Evolutionary conservation across 2,888 invertebrate genomes (phyloP).

Genomic region (Ecdyonurus torrentis): DNA sequence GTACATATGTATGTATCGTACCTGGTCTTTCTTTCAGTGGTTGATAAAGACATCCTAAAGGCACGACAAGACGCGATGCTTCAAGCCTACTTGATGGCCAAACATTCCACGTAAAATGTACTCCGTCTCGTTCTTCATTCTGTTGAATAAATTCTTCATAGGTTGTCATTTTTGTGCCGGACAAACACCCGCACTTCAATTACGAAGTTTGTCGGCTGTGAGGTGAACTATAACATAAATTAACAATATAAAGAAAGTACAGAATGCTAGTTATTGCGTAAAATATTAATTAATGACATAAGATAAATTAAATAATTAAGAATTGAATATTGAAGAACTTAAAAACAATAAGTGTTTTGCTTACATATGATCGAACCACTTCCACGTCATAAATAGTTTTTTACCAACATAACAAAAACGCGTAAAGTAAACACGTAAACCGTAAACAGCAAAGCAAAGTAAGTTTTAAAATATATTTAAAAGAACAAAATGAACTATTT

Average conservation of each 20-base stretch:
- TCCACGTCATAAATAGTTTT: neutral
- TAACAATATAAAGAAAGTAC: neutral
- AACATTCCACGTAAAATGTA: conserved; percentile 96
- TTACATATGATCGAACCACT: neutral
- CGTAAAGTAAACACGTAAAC: too few relatives aligned
- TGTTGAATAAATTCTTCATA: conserved; percentile 95
- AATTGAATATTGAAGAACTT: neutral
- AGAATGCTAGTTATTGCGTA: neutral
- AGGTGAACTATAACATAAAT: neutral
- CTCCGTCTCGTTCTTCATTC: conserved; percentile 93
- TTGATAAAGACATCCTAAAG: conserved; percentile 86
- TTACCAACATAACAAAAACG: neutral
- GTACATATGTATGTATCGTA: too few relatives aligned
- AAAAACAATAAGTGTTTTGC: neutral
- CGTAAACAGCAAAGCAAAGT: too few relatives aligned
- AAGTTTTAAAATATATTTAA: too few relatives aligned
- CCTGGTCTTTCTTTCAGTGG: conserved; percentile 78
- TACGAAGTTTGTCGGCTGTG: neutral
- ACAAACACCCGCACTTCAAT: neutral
- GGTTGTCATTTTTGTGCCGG: conserved; percentile 47
- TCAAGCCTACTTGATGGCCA: conserved; percentile 96
- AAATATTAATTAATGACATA: neutral
- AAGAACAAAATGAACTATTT: too few relatives aligned
- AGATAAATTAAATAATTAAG: neutral
- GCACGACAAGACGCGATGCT: conserved; percentile 90